phyloP scores from a whole-genome alignment of 1,140 invertebrate species.

The Zeugodacus cucurbitae region DNA sequence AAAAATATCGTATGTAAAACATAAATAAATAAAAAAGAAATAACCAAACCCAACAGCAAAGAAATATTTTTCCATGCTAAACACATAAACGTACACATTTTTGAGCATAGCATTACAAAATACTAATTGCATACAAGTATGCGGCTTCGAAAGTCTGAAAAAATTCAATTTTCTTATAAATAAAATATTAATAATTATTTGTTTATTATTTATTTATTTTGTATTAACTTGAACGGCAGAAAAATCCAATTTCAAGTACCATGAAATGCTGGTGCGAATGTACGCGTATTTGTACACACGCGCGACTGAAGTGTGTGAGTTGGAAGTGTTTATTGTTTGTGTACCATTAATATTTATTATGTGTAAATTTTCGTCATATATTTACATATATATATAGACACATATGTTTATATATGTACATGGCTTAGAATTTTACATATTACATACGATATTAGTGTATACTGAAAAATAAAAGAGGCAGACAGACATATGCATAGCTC shows the following conservation, averaged over 20 bases:
- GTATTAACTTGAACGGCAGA: background rate
- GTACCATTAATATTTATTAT: background rate
- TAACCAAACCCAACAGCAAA: background rate
- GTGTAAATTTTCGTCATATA: background rate
- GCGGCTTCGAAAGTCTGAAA: slow-evolving; percentile 25
- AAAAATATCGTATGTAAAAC: slow-evolving; percentile 37
- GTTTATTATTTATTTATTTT: background rate
- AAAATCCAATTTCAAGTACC: background rate
- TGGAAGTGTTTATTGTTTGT: background rate
- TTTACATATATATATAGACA: background rate
- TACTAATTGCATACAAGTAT: slow-evolving; percentile 11
- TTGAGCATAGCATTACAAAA: slow-evolving; percentile 18
- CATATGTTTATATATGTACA: background rate
- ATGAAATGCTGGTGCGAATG: background rate
- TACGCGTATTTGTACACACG: background rate
- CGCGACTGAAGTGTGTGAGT: background rate
- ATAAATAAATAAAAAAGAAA: background rate
- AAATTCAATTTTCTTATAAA: slow-evolving; percentile 27
- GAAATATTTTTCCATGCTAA: background rate
- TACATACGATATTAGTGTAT: slow-evolving; percentile 32
- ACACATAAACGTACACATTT: background rate
- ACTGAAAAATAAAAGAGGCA: background rate
- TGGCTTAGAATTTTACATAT: background rate
- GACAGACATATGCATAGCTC: background rate
- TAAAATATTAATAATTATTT: background rate